Conservation (phyloP, 2,113 vertebrate genomes). For the Neopipo cinnamomea region DNA sequence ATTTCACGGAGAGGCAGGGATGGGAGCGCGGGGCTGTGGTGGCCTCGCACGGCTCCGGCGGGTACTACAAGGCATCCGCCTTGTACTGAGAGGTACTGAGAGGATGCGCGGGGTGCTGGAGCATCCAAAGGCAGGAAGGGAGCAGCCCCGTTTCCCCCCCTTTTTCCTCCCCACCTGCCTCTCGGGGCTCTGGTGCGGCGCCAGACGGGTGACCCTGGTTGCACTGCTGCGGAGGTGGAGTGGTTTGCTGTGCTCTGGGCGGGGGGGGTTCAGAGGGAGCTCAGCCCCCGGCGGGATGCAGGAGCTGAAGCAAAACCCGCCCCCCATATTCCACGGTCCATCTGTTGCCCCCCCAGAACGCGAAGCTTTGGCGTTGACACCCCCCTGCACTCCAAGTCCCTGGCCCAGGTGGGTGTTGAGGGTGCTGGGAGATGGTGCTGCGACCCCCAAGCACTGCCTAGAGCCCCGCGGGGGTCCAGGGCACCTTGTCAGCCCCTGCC, state of each 20-base stretch:
- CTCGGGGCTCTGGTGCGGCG: accelerated
- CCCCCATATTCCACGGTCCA: accelerated
- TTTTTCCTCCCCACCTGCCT: background rate
- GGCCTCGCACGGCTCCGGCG: conserved; percentile 11
- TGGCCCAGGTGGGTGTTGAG: background rate
- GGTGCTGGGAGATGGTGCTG: background rate
- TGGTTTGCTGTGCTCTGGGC: accelerated
- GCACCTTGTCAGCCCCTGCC: background rate
- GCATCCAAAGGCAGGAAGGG: accelerated
- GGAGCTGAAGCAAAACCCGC: background rate
- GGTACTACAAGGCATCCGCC: background rate
- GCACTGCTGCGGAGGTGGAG: background rate
- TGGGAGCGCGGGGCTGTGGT: background rate
- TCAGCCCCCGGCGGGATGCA: background rate
- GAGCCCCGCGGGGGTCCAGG: background rate
- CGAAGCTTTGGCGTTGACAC: accelerated
- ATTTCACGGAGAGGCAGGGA: background rate
- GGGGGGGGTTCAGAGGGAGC: background rate
- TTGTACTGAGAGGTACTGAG: too few relatives aligned
- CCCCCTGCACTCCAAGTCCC: accelerated
- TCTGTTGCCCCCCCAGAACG: too few relatives aligned
- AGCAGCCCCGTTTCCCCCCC: accelerated
- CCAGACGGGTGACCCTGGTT: accelerated
- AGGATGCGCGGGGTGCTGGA: background rate
- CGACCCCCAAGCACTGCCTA: background rate